Evolutionary conservation across 2,113 vertebrate genomes (phyloP).

Genomic region (Archocentrus centrarchus): DNA sequence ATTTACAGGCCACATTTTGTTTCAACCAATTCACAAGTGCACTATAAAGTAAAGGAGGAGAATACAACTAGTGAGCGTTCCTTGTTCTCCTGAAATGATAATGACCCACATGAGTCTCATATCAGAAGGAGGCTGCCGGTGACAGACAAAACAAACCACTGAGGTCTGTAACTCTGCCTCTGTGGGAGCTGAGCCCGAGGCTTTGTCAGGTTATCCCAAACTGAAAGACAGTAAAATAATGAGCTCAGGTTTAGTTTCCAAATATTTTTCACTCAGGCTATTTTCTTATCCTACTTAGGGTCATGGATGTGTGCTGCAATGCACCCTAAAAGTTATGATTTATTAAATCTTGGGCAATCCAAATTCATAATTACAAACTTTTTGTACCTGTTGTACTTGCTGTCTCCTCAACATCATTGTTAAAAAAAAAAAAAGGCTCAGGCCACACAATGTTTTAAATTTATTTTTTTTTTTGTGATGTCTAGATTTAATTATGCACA

Average conservation of each 20-base stretch:
- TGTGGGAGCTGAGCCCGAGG: background rate
- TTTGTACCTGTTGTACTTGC: background rate
- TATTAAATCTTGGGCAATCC: background rate
- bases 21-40: background rate
- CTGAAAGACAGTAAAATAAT: background rate
- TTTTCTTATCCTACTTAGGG: too few species aligned
- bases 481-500: too few species aligned
- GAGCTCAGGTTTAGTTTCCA: background rate
- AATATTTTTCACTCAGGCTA: background rate
- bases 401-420: too few species aligned
- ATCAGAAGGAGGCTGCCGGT: background rate
- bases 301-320: background rate
- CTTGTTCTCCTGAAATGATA: background rate
- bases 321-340: background rate
- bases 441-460: too few species aligned
- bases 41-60: accelerated
- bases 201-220: background rate
- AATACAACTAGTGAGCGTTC: background rate
- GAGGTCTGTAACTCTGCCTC: background rate
- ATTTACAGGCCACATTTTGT: background rate
- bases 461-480: too few species aligned
- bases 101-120: background rate
- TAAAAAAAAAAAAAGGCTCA: too few species aligned
- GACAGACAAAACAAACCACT: background rate
- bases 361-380: accelerated